Conservation (phyloP, 2,113 vertebrate genomes). For the Porphyrio hochstetteri region DNA sequence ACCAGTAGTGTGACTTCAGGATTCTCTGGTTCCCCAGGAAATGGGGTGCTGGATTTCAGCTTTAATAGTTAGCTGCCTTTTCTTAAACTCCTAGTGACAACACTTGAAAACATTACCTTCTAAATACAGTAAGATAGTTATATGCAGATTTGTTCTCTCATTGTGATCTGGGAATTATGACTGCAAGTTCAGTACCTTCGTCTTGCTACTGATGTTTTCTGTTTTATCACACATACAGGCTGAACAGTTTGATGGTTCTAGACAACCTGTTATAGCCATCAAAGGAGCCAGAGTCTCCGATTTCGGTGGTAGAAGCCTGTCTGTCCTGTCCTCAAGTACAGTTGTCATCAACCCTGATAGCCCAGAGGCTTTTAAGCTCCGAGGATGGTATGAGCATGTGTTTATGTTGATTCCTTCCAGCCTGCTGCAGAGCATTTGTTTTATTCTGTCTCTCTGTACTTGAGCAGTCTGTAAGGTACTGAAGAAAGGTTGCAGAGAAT, state of each 20-base stretch:
- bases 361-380: slow-evolving; percentile 92
- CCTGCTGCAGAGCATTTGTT: background rate
- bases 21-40: background rate
- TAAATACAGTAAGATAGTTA: background rate
- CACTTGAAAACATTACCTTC: background rate
- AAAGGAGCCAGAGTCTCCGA: slow-evolving; percentile 94
- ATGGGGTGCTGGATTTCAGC: background rate
- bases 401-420: background rate
- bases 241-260: slow-evolving; percentile 91
- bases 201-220: background rate
- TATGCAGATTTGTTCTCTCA: background rate
- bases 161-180: background rate
- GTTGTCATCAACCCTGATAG: slow-evolving; percentile 94
- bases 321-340: slow-evolving; percentile 89
- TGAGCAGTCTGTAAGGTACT: background rate
- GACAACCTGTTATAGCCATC: slow-evolving; percentile 91
- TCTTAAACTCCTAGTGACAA: background rate
- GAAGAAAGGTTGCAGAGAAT: background rate
- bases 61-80: background rate
- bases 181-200: background rate
- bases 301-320: slow-evolving; percentile 94
- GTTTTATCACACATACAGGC: slow-evolving; percentile 78
- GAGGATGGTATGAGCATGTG: slow-evolving; percentile 87
- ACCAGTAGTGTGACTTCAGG: background rate
- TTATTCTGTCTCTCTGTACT: background rate